phyloP scores from a whole-genome alignment of 30 jellyfish, hydroid and myxozoan genomes.

The Cassiopea xamachana region DNA sequence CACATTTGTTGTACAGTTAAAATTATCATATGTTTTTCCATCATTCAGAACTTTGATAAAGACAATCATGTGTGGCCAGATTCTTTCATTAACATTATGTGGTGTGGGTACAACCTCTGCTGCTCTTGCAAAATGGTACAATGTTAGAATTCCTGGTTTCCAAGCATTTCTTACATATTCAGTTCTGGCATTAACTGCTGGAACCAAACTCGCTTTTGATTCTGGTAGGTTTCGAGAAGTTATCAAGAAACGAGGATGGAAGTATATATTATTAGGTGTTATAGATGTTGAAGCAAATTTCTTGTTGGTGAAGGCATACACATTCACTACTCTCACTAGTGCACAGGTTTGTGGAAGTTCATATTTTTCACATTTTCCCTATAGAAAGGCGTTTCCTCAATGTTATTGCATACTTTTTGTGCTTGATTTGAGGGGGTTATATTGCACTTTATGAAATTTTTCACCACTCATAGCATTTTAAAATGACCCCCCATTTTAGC shows the following conservation, averaged over 20 bases:
- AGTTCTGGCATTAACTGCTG: slow-evolving; percentile 80
- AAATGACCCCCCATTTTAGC: no score
- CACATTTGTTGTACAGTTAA: no score
- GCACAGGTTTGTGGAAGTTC: slow-evolving; percentile 89
- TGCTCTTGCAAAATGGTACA: slow-evolving; percentile 81
- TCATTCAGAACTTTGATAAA: slow-evolving; percentile 66
- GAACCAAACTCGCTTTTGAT: slow-evolving; percentile 66
- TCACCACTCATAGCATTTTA: no score
- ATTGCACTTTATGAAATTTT: no score
- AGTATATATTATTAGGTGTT: slow-evolving; percentile 74
- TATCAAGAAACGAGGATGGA: slow-evolving; percentile 84
- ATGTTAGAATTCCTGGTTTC: slow-evolving; percentile 83
- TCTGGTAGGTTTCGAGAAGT: slow-evolving; percentile 42
- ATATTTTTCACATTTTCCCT: not conserved
- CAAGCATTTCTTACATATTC: slow-evolving; percentile 84
- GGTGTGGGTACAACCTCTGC: slow-evolving; percentile 96
- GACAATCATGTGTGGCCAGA: slow-evolving; percentile 91
- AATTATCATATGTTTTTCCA: not conserved
- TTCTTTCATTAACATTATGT: slow-evolving; percentile 86
- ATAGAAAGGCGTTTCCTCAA: no score
- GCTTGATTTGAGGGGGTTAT: no score
- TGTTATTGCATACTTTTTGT: no score
- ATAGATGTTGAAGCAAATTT: slow-evolving; percentile 94
- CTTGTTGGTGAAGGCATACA: slow-evolving; percentile 91
- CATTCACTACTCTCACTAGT: slow-evolving; percentile 94